Base-by-base conservation (phyloP, 2,113 vertebrate genomes). In the Heterotilapia buettikoferi region DNA sequence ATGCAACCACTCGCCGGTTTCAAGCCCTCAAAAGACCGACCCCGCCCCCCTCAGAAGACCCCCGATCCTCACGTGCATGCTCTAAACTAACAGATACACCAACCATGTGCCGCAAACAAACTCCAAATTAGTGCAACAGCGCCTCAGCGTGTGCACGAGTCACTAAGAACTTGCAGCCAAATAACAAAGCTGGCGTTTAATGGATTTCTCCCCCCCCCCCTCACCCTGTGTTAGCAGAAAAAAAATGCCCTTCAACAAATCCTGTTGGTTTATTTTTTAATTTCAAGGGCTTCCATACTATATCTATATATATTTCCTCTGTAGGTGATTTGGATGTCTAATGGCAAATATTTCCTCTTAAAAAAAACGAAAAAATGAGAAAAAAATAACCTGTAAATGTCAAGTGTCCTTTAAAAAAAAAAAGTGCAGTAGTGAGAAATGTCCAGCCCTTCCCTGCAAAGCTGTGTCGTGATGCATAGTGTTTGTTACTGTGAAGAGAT, bases 201-300 rank as follows among this genome's bases (percentile, higher is more conserved):
- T 24, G 45, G 54, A 21, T 31, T 9, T 47, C 3, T 0, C n/a
- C n/a, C n/a, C 0, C 7, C 13, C 21, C 13, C 5, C 5, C 24
- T 0, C 56, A 6, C 38, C 81, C 59, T 53, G 45, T 43, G 6
- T 71, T 7, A 71, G 19, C 66, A 33, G 11, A 63, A 80, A 7
- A 21, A 29, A 11, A 47, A 63, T 2, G 21, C 56, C 84, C 84
- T 52, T 66, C 80, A 57, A 31, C 76, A 33, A 50, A 10, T 8
- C 56, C 71, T 18, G 3, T 43, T 63, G 4, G 9, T 78, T 16
- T 24, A 21, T 52, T 21, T 13, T 66, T 84, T 87, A 4, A 63
- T 86, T 91, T 93, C 80, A 94, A 92, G 93, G 93, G 93, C 91
- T 94, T 94, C 91, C 84, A 90, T 83, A 6, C 59, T 16, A 61